Base-by-base conservation (phyloP, 2,113 vertebrate species). In the Tachysurus fulvidraco region DNA sequence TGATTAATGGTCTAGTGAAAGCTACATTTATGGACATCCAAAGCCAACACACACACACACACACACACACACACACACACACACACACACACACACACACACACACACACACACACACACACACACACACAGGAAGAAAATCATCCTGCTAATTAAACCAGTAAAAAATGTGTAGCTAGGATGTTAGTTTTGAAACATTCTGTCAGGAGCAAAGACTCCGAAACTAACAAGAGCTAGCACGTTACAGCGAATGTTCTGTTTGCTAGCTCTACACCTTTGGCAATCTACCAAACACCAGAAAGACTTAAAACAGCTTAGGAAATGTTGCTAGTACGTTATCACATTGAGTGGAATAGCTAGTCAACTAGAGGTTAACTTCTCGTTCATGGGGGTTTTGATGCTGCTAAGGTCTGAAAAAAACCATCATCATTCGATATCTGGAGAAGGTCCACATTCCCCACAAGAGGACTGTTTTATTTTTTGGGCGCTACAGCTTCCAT, bases 1-100 rank as follows among this genome's bases (percentile, higher is more conserved):
- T 84, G 87, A 90, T 86, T 88, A 85, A 87, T 54, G 64, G 59
- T 62, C 79, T 41, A 28, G 78, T 87, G 85, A 90, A 88, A 84
- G 89, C 85, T 89, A 87, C 87, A 85, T 90, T 90, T 90, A 88
- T 89, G 89, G 82, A 87, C 64, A 85, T 86, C 60, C 44, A 84
- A 84, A 14, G 54, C 28, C 52, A 19, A 16, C 14, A 9, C 50
- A 46, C 50, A 46, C 82, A 80, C 64, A 80, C 46, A 55, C 69
- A 30, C 25, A 64, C 25, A 79, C 73, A 25, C 71, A 50, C 71
- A 74, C 71, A 74, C 71, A 50, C 41, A 50, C 25, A 79, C 73
- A 16, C 14, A 9, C 50, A 46, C 50, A 46, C 82, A 80, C 64
- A 80, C 46, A 55, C 69, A 30, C 25, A 64, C 25, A 79, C 73